phyloP scores from a whole-genome alignment of 2,797 vertebrate species.

The Micromesistius poutassou region DNA sequence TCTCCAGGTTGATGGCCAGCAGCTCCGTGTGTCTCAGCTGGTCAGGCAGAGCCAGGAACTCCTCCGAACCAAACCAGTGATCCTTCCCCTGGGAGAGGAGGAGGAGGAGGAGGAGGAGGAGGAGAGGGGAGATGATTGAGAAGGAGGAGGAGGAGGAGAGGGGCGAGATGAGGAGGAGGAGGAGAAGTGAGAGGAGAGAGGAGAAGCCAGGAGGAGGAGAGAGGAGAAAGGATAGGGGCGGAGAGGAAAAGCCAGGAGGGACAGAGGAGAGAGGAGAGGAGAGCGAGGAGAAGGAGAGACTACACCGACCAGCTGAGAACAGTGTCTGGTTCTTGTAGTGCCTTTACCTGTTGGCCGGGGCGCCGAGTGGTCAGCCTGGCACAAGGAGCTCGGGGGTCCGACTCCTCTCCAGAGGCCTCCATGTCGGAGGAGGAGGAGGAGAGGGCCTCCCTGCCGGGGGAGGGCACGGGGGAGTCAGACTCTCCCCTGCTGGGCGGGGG shows the following conservation, averaged over 20 bases:
- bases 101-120: not conserved
- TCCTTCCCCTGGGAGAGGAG: slow-evolving; percentile 44
- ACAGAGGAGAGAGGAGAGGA: not conserved
- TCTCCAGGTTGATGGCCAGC: slow-evolving; percentile 87
- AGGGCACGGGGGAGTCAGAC: slow-evolving; percentile 62
- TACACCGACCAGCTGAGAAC: not conserved
- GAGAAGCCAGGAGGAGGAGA: not conserved
- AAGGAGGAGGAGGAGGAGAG: not conserved
- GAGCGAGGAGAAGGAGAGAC: not conserved
- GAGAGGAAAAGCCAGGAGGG: not conserved
- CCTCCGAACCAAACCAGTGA: slow-evolving; percentile 93
- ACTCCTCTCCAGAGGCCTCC: slow-evolving; percentile 61
- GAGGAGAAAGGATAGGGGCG: not conserved
- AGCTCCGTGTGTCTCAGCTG: slow-evolving; percentile 92
- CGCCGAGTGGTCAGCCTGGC: slow-evolving; percentile 41
- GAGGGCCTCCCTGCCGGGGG: slow-evolving; percentile 55
- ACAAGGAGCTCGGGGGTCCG: slow-evolving; percentile 38
- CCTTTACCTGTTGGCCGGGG: slow-evolving; percentile 43
- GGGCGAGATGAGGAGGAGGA: no score
- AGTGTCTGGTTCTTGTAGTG: not conserved
- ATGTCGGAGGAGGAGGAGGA: slow-evolving; percentile 62
- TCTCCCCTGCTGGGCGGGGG: slow-evolving; percentile 44
- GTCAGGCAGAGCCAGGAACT: slow-evolving; percentile 91
- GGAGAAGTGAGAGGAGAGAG: not conserved
- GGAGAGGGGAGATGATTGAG: not conserved